These are phyloP conservation scores for Hydropotes inermis DNA, from an alignment of 2,113 vertebrate genomes.

Conservation along the genomic window DNA sequence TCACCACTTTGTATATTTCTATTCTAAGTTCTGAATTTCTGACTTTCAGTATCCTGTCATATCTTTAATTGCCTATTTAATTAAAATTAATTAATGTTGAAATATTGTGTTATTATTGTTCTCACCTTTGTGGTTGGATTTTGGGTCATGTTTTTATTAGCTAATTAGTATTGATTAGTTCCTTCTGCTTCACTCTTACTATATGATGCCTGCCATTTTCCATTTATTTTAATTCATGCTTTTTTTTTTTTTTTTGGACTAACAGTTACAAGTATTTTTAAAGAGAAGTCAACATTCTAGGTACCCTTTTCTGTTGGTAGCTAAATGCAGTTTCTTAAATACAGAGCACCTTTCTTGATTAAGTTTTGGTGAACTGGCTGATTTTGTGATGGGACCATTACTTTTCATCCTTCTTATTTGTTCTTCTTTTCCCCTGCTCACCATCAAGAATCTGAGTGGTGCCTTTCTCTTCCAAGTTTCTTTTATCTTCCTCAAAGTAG, in stretches of 20 bases:
- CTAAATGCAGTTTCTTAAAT: background rate
- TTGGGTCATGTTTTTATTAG: background rate
- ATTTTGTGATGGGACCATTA: background rate
- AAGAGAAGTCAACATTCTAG: background rate
- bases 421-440: fast-evolving
- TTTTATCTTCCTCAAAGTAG: background rate
- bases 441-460: background rate
- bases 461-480: background rate
- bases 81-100: background rate
- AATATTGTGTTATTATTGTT: background rate
- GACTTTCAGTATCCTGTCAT: background rate
- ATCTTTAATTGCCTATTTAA: background rate
- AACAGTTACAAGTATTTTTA: background rate
- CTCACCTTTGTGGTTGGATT: background rate
- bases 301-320: background rate
- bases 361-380: background rate
- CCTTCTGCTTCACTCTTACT: background rate
- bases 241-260: background rate
- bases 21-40: background rate
- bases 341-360: background rate
- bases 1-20: background rate
- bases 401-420: background rate
- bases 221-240: background rate
- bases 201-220: background rate
- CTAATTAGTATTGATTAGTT: background rate